Conservation (phyloP, 2,888 invertebrate species). For the Standfussiana lucernea region DNA sequence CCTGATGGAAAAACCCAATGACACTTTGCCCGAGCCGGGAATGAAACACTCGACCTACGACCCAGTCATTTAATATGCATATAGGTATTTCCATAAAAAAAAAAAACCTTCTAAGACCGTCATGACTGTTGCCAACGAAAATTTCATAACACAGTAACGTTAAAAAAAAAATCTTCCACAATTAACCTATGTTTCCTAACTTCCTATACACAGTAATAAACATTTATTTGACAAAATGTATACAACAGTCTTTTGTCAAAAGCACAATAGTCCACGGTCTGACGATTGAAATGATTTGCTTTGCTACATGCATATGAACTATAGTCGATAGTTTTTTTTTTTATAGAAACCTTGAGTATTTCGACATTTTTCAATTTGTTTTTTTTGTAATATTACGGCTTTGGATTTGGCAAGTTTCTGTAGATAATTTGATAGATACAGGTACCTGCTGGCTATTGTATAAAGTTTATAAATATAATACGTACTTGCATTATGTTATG, state of each 20-base stretch:
- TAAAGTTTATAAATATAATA: conserved; percentile 1
- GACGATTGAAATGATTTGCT: conserved; percentile 64
- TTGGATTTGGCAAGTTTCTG: conserved; percentile 29
- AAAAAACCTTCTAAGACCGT: neutral
- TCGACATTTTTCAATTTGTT: conserved; percentile 58
- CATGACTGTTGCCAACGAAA: neutral
- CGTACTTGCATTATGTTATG: neutral
- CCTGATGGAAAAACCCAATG: too few relatives aligned
- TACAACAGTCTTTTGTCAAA: conserved; percentile 65
- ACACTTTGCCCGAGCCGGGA: too few relatives aligned
- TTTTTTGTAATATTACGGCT: conserved; percentile 56
- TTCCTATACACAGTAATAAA: conserved; percentile 54
- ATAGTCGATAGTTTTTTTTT: conserved; percentile 68
- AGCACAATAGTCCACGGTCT: conserved; percentile 64
- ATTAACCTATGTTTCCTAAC: conserved; percentile 65
- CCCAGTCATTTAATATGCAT: too few relatives aligned
- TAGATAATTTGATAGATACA: conserved; percentile 15
- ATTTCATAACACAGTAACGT: conserved; percentile 32
- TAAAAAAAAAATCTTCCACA: conserved; percentile 47
- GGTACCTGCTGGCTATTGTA: conserved; percentile 6
- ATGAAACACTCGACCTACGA: too few relatives aligned
- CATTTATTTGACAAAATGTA: conserved; percentile 69
- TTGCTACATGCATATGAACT: conserved; percentile 53
- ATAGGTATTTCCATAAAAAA: neutral
- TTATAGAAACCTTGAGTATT: conserved; percentile 62